Percentiles rank a stretch among this genome's conserved stretches.
Evolutionary conservation across 2,888 invertebrate genomes (phyloP).

Genomic region (Caenorhabditis sp.): DNA sequence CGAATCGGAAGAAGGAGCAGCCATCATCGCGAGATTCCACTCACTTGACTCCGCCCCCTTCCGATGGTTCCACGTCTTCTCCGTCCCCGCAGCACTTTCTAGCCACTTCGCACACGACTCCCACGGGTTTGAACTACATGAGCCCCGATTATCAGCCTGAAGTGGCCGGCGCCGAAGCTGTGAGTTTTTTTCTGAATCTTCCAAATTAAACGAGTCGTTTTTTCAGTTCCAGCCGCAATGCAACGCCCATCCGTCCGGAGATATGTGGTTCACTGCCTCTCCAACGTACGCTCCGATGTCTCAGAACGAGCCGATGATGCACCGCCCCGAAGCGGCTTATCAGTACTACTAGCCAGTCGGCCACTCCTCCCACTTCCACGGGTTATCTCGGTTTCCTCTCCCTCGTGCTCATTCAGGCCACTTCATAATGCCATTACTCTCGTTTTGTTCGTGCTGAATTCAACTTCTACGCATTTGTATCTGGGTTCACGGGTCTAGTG

Average conservation of each 20-base stretch:
- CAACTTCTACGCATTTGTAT: background rate
- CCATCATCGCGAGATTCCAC: conserved; percentile 35
- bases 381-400: conserved; percentile 10
- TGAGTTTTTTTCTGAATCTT: no score
- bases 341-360: conserved; percentile 2
- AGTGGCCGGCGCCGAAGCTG: conserved; percentile 11
- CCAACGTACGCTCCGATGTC: conserved; percentile 26
- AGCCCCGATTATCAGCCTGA: conserved; percentile 30
- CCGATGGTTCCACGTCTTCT: conserved; percentile 51
- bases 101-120: conserved; percentile 21
- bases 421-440: conserved; percentile 1
- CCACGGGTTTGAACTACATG: conserved; percentile 31
- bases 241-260: conserved; percentile 2
- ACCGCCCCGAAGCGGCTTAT: background rate
- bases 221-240: conserved; percentile 47
- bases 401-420: conserved; percentile 4
- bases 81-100: conserved; percentile 48
- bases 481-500: conserved; percentile 25
- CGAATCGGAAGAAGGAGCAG: conserved; percentile 4
- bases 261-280: conserved; percentile 27
- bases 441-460: background rate
- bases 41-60: conserved; percentile 56
- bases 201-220: no score
- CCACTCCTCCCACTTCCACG: background rate
- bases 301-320: conserved; percentile 25